Evolutionary conservation across 2,113 vertebrate genomes (phyloP).

Genomic region (Aegotheles bennettii): DNA sequence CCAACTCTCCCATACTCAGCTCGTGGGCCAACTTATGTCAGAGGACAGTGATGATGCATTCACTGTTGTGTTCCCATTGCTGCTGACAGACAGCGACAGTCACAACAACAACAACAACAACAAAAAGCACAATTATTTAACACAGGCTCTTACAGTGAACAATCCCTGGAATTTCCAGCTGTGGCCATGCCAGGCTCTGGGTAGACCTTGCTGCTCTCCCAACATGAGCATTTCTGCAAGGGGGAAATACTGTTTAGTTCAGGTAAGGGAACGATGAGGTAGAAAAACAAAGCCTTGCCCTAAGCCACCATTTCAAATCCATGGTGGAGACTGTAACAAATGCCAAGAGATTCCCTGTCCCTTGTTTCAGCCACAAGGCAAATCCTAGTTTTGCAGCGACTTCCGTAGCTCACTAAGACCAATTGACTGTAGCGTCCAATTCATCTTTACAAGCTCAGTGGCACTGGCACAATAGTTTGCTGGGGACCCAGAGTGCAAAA

Average conservation of each 20-base stretch:
- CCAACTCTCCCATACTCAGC: not conserved
- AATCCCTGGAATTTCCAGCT: not conserved
- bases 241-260: not conserved
- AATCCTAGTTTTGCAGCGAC: not conserved
- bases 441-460: not conserved
- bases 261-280: not conserved
- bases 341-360: not conserved
- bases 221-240: not conserved
- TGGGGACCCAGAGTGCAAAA: not conserved
- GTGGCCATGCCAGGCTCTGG: not conserved
- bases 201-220: not conserved
- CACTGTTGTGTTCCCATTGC: not conserved
- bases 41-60: not conserved
- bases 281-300: not conserved
- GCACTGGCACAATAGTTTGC: not conserved
- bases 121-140: not conserved
- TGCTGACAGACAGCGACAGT: not conserved
- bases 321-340: not conserved
- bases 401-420: not conserved
- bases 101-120: not conserved
- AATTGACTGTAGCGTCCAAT: not conserved
- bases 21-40: accelerated
- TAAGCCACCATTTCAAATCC: not conserved
- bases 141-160: not conserved
- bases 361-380: not conserved